Base-by-base conservation (phyloP, 2,888 invertebrate genomes). In the Noctuana brunneofusca region DNA sequence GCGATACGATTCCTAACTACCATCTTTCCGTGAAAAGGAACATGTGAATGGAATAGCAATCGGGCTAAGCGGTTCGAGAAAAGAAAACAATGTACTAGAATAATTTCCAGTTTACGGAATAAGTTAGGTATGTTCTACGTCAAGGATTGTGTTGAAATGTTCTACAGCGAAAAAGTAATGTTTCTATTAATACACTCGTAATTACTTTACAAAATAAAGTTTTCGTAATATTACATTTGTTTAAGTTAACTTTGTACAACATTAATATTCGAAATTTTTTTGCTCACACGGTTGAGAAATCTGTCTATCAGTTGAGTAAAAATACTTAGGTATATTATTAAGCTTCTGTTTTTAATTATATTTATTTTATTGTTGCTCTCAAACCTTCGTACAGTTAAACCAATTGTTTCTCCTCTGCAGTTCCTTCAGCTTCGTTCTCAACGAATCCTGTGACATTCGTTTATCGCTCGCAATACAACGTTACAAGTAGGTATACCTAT, bases 31-130 rank as follows among this genome's bases (percentile, higher is more conserved):
- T 84, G 89, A 81, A 88, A 80, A 75, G 74, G 66, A 71, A 72
- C 81, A 81, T 82, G 84, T 84, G 89, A 84, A 89, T 85, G 75
- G 88, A 86, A 88, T 86, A 81, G 80, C 81, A 84, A 87, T 86
- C 79, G 74, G 68, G 66, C 67, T 71, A 48, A 60, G 54, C 24
- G 54, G 18, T 54, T 48, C 46, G 71, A 68, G 72, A 71, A 73
- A 74, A 73, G 77, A 76, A 80, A 80, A 83, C 80, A 86, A 81
- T 80, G 71, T 70, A 64, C n/a, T n/a, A n/a, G n/a, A n/a, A n/a
- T 78, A 80, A 82, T 81, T 76, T 71, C 75, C 63, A 65, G 54
- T 68, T 62, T 64, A 62, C 53, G 59, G 58, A 67, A 64, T 66
- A n/a, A n/a, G n/a, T n/a, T n/a, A n/a, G n/a, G n/a, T 66, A 65